Conservation (phyloP, 2,113 vertebrate genomes). For the Carollia perspicillata region DNA sequence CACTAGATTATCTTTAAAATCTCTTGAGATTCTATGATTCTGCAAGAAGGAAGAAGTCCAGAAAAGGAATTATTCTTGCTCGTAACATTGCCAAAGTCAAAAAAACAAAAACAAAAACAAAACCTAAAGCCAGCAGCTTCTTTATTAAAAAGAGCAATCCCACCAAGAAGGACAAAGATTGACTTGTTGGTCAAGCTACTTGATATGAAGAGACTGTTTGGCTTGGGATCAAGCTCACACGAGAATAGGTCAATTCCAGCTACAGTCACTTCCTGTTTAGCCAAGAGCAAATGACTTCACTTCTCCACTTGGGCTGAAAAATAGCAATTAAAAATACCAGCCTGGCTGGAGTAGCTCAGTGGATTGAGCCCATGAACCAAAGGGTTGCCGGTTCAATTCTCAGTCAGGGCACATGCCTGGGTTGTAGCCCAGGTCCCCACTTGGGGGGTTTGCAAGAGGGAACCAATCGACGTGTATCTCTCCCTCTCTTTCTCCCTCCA, state of each 20-base stretch:
- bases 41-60: background rate
- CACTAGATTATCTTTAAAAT: background rate
- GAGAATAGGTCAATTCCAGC: background rate
- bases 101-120: background rate
- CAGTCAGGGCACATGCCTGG: no score
- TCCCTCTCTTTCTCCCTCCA: no score
- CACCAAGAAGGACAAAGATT: conserved; percentile 23
- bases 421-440: no score
- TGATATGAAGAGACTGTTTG: background rate
- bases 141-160: conserved; percentile 21
- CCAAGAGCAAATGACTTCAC: conserved; percentile 35
- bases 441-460: no score
- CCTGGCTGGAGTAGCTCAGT: no score
- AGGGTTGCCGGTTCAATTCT: no score
- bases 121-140: background rate
- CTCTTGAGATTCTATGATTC: background rate
- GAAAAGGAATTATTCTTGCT: background rate
- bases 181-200: background rate
- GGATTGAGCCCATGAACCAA: no score
- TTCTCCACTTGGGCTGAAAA: conserved; percentile 28
- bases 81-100: background rate
- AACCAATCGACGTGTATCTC: no score
- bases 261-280: conserved; percentile 34
- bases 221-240: background rate
- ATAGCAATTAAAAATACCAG: conserved; percentile 26